Percentiles rank a stretch among this genome's conserved stretches.
These are phyloP conservation scores for Zaprionus ornatus DNA, from an alignment of 1,140 invertebrate species.

Conservation along the genomic window DNA sequence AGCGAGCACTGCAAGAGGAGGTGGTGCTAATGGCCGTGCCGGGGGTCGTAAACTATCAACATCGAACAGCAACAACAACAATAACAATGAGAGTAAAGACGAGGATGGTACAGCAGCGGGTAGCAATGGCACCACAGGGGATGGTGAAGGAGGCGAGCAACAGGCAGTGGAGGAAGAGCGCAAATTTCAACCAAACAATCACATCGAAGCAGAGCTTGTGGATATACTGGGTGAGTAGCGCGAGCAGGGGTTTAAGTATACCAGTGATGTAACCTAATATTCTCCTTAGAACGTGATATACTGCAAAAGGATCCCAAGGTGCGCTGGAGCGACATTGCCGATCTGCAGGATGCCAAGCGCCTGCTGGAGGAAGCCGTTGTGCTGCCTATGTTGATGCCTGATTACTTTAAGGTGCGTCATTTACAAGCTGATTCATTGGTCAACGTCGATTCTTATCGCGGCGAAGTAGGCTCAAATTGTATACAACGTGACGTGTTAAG, in stretches of 20 bases:
- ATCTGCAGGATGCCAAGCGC: conserved; percentile 96
- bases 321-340: conserved; percentile 98
- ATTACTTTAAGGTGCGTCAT: conserved; percentile 95
- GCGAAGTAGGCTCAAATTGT: not conserved
- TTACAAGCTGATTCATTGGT: conserved; percentile 47
- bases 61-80: conserved; percentile 45
- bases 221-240: conserved; percentile 91
- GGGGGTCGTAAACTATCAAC: conserved; percentile 69
- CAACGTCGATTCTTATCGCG: conserved; percentile 6
- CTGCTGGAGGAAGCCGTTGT: conserved; percentile 99
- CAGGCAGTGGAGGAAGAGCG: conserved; percentile 87
- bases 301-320: conserved; percentile 99
- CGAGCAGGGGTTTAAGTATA: not conserved
- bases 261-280: not conserved
- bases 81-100: conserved; percentile 58
- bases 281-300: conserved; percentile 93
- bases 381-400: conserved; percentile 98
- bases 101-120: conserved; percentile 49
- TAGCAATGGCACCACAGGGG: conserved; percentile 50
- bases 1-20: conserved; percentile 40
- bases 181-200: conserved; percentile 95
- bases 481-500: not conserved
- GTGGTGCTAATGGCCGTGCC: conserved; percentile 45
- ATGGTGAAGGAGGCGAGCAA: conserved; percentile 85
- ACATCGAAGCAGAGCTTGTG: conserved; percentile 95